phyloP scores from a whole-genome alignment of 2,797 vertebrate genomes.

The Lutjanus argentimaculatus region DNA sequence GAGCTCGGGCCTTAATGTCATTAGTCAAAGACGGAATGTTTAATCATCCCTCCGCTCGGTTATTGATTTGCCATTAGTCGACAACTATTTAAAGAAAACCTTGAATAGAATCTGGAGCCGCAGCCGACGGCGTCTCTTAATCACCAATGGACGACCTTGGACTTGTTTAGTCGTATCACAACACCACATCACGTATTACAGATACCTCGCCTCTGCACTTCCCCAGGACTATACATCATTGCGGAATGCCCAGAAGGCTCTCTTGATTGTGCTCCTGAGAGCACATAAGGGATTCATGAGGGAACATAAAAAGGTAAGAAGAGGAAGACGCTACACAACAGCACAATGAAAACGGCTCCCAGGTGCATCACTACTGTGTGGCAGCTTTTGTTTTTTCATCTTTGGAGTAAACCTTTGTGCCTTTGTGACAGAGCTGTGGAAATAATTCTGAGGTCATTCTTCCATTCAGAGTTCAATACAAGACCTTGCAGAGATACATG shows the following conservation, averaged over 20 bases:
- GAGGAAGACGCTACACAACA: constrained; percentile 32
- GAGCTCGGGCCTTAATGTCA: constrained; percentile 74
- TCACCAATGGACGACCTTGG: constrained; percentile 79
- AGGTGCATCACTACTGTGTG: constrained; percentile 16
- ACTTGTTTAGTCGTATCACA: constrained; percentile 70
- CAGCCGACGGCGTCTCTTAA: constrained; percentile 71
- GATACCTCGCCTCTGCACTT: constrained; percentile 57
- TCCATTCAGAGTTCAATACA: constrained; percentile 9
- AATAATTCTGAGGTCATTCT: constrained; percentile 4
- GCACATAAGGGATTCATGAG: constrained; percentile 67
- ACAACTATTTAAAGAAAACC: constrained; percentile 85
- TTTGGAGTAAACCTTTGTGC: constrained; percentile 10
- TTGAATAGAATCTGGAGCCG: constrained; percentile 68
- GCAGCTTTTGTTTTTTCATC: constrained; percentile 20
- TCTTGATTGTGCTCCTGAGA: constrained; percentile 68
- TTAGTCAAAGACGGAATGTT: constrained; percentile 85
- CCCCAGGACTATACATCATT: constrained; percentile 65
- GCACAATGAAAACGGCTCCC: constrained; percentile 46
- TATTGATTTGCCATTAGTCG: constrained; percentile 88
- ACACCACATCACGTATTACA: constrained; percentile 56
- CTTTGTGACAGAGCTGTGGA: constrained; percentile 20
- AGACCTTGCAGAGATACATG: neutral
- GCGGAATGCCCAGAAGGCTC: constrained; percentile 52
- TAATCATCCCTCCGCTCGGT: constrained; percentile 80
- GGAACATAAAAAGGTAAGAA: constrained; percentile 61